A percentile compares a stretch with the other conserved stretches of the same genome.
Evolutionary conservation across 2,888 invertebrate species (phyloP).

Genomic region (Drosophila cognata): DNA sequence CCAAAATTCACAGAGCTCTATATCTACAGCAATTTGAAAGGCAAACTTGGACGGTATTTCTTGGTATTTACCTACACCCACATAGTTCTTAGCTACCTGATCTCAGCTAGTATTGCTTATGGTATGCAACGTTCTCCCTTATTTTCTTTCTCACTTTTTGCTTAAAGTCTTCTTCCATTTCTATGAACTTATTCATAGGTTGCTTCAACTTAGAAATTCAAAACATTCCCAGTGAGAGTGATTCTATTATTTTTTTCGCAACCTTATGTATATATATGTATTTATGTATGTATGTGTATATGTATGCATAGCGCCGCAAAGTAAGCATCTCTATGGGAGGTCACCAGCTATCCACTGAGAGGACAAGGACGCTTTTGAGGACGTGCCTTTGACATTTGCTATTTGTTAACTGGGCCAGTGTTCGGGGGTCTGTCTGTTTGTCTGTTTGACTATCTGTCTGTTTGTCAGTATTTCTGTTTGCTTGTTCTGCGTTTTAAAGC

Average conservation of each 20-base stretch:
- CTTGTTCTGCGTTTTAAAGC: background rate
- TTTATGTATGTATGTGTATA: background rate
- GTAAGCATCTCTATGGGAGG: constrained; percentile 36
- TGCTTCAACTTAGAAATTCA: background rate
- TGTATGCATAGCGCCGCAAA: constrained; percentile 37
- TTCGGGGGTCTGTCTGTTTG: background rate
- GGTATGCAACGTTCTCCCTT: too few relatives aligned
- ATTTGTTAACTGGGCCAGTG: constrained; percentile 49
- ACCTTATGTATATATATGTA: background rate
- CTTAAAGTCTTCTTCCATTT: background rate
- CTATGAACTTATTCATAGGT: background rate
- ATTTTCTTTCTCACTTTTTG: background rate
- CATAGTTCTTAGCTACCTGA: too few relatives aligned
- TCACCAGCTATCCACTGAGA: background rate
- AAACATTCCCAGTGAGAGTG: background rate
- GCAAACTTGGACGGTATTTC: too few relatives aligned
- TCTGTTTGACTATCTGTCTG: background rate
- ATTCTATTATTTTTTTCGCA: background rate
- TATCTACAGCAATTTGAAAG: too few relatives aligned
- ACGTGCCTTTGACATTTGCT: constrained; percentile 50
- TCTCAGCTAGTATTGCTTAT: too few relatives aligned
- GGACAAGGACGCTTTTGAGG: constrained; percentile 40
- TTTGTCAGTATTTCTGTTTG: background rate
- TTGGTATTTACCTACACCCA: too few relatives aligned
- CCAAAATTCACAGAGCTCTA: too few relatives aligned